Evolutionary conservation across 2,113 vertebrate species (phyloP), one percentile per base, ranked within the genome.

Genomic region (Lasiurus cinereus): DNA sequence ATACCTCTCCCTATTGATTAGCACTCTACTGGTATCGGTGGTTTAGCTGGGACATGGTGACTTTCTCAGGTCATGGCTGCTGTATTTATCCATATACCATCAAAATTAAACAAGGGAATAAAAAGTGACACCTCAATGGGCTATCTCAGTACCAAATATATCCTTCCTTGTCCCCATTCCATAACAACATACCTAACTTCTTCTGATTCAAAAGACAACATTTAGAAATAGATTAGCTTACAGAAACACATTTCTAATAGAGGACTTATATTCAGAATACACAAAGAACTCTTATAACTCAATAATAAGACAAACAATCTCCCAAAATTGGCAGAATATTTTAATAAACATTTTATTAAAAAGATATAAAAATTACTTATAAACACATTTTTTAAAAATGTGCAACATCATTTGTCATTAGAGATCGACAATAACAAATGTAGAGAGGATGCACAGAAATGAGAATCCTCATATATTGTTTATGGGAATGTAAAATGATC

Each of bases 271-370:
- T 83, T 27, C 19, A 70, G 31, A 62, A 79, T 79, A 62, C 36
- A 87, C 43, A 72, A 87, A 72, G 64, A 79, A 84, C n/a, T 19
- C 52, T 59, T 77, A 77, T 5, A 77, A 39, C 14, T 69, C 48
- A 83, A 31, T 31, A 83, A 43, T 72, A 64, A 74, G 54, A 92
- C 88, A 72, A 90, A 74, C 24, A 90, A 77, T 4, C 10, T 24
- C 14, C 31, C 27, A 82, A 88, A 82, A 80, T 52, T 76, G 36
- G 48, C 78, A 69, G 56, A 83, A 66, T 69, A 59, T 83, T 77
- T 89, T 67, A 90, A 56, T 29, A 31, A 62, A 18, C 24, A 48
- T 59, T 94, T 83, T 76, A 94, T 33, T 77, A 59, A 69, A 54
- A 46, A 83, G 54, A 52, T 64, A 70, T 43, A 87, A 74, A 56